A percentile compares a stretch with the other conserved stretches of the same genome.
Evolutionary conservation across 1,140 invertebrate genomes (phyloP).

Genomic region (Lysiphlebus fabarum): DNA sequence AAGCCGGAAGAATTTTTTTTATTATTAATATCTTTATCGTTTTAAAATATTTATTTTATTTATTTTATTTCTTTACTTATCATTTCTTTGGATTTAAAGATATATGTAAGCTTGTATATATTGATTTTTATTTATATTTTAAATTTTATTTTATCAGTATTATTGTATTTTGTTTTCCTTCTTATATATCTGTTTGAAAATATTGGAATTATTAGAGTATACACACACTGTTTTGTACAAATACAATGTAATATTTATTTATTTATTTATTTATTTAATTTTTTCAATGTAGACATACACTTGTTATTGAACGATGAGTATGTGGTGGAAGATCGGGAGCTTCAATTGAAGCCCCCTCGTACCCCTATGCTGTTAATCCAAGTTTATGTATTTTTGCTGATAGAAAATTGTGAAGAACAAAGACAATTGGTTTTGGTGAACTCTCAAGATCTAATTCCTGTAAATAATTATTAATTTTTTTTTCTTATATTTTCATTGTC

Average conservation of each 20-base stretch:
- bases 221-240: constrained; percentile 4
- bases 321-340: constrained; percentile 52
- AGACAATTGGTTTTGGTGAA: constrained; percentile 96
- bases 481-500: constrained; percentile 6
- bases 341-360: constrained; percentile 53
- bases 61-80: background rate
- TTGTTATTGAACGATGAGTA: constrained; percentile 51
- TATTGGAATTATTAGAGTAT: constrained; percentile 5
- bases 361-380: constrained; percentile 69
- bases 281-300: constrained; percentile 49
- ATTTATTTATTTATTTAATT: constrained; percentile 2
- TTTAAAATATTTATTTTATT: background rate
- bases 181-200: constrained; percentile 5
- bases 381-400: constrained; percentile 93
- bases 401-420: constrained; percentile 95
- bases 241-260: background rate
- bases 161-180: too few species aligned
- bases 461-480: constrained; percentile 28
- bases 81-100: too few species aligned
- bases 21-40: background rate
- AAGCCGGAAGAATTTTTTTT: constrained; percentile 12
- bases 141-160: background rate
- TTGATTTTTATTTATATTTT: background rate
- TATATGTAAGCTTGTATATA: constrained; percentile 1
- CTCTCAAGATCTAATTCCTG: constrained; percentile 95